phyloP scores from a whole-genome alignment of 2,113 vertebrate genomes.

The Australoheros scitulus region DNA sequence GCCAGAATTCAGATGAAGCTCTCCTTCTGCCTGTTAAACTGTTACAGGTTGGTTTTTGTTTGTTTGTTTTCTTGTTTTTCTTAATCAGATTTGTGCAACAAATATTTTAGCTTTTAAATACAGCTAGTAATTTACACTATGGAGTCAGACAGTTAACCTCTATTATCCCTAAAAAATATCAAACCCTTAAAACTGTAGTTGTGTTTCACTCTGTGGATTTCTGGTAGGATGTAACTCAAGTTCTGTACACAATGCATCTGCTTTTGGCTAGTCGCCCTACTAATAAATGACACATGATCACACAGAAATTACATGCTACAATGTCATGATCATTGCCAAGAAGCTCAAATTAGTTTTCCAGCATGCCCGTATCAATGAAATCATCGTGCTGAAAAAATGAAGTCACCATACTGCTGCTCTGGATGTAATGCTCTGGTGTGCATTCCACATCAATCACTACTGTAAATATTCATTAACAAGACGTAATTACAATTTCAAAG shows the following conservation, averaged over 20 bases:
- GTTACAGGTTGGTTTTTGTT: too few species aligned
- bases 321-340: neutral
- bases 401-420: slow-evolving; percentile 19
- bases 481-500: slow-evolving; percentile 67
- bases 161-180: neutral
- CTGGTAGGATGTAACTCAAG: neutral
- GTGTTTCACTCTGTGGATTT: neutral
- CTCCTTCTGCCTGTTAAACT: neutral
- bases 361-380: neutral
- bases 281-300: neutral
- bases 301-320: neutral
- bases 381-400: slow-evolving; percentile 53
- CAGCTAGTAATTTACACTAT: neutral
- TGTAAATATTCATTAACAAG: slow-evolving; percentile 68
- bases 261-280: neutral
- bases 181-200: neutral
- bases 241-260: neutral
- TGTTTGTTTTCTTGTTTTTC: neutral
- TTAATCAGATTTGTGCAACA: neutral
- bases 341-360: slow-evolving; percentile 31
- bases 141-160: neutral
- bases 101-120: neutral
- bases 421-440: slow-evolving; percentile 54
- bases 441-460: slow-evolving; percentile 54
- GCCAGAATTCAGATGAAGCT: neutral